Base-by-base conservation (phyloP, 2,113 vertebrate species). In the Tetrao urogallus region DNA sequence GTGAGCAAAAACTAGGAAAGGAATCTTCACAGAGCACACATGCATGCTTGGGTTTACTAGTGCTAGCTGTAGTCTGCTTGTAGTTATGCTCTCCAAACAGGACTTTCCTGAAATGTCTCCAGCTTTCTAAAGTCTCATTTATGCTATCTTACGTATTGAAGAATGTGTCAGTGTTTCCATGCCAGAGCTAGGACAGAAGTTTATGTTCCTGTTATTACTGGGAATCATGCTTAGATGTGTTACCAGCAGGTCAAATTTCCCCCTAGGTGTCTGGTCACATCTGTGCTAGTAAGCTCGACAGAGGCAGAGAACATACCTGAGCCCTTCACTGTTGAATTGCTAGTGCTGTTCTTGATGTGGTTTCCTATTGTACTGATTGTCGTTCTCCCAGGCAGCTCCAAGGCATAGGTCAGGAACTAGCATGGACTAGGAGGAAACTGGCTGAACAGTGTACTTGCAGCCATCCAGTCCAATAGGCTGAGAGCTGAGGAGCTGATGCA, bases 371-470 rank as follows among this genome's bases (percentile, higher is more conserved):
- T 6, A 20, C 15, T 15, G 43, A 52, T 38, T 64, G 24, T 45
- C 25, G 3, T 38, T 60, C 65, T 82, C n/a, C 50, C 43, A 45
- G 5, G 45, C 28, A 82, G 22, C 50, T 70, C 57, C 57, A 82
- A 57, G 21, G 34, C 21, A 6, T 7, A 36, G 40, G 18, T 52
- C 64, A 65, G 71, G 36, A 71, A n/a, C 45, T 1, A 1, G 15
- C 36, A 45, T 2, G 21, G 76, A 6, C 36, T 45, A 28, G 36
- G 58, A 58, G 60, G 65, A 20, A n/a, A 34, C 48, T 22, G 19
- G 30, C 5, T 0, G 1, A 34, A 27, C 36, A 17, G 38, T 4
- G 8, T 66, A 42, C 22, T 2, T 24, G 17, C 19, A 30, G 34
- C 48, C 22, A 36, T 36, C 30, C 76, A 38, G 21, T 42, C n/a